phyloP scores from a whole-genome alignment of 2,888 invertebrate species.

The Xestoiulus laeticollis region DNA sequence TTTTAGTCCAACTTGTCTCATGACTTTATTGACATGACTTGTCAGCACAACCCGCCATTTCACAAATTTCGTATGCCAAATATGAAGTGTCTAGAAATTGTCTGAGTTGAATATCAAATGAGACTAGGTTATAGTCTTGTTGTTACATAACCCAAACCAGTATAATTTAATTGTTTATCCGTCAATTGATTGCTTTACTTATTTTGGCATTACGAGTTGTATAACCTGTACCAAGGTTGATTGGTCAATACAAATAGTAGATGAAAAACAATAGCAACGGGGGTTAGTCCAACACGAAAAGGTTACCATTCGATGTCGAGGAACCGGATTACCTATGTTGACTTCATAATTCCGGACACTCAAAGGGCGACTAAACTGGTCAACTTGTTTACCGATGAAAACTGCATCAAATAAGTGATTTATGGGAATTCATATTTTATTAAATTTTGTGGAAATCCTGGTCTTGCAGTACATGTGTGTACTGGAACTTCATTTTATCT shows the following conservation, averaged over 20 bases:
- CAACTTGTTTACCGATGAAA: no score
- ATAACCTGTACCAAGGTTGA: constrained; percentile 10
- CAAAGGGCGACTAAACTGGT: not conserved
- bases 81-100: not conserved
- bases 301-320: not conserved
- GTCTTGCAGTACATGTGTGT: no score
- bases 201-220: not conserved
- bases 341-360: not conserved
- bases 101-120: not conserved
- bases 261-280: not conserved
- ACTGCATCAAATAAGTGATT: no score
- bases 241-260: not conserved
- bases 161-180: constrained; percentile 1
- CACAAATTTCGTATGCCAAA: not conserved
- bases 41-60: not conserved
- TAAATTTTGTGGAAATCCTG: no score
- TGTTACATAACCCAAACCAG: not conserved
- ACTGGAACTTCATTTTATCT: no score
- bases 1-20: not conserved
- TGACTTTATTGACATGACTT: not conserved
- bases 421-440: no score
- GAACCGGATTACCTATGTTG: not conserved
- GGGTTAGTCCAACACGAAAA: not conserved
- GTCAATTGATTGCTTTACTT: not conserved
- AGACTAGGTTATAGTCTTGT: not conserved